phyloP scores from a whole-genome alignment of 2,113 vertebrate genomes.

The Gnathonemus echidnorhynchus region DNA sequence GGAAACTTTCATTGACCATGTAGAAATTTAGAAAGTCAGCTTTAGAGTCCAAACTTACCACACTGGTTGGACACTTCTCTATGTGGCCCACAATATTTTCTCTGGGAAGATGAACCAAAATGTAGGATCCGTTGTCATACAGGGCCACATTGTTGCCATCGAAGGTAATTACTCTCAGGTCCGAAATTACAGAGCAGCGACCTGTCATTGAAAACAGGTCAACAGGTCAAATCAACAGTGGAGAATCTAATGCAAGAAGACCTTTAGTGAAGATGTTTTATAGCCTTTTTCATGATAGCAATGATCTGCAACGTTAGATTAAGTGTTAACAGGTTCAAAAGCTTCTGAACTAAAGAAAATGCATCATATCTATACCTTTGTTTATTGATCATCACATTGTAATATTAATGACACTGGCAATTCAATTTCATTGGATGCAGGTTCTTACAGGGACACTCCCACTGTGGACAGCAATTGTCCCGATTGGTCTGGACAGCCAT shows the following conservation, averaged over 20 bases:
- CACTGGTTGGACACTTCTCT: constrained; percentile 85
- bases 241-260: background rate
- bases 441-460: constrained; percentile 91
- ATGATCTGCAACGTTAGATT: background rate
- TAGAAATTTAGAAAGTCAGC: background rate
- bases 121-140: constrained; percentile 86
- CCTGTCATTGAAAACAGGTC: constrained; percentile 56
- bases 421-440: background rate
- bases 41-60: constrained; percentile 57
- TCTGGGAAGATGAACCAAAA: constrained; percentile 79
- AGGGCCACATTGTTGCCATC: constrained; percentile 92
- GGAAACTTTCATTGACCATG: background rate
- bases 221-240: background rate
- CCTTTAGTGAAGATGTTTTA: background rate
- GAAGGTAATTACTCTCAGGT: constrained; percentile 89
- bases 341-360: background rate
- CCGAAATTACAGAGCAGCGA: constrained; percentile 89
- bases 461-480: constrained; percentile 88
- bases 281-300: background rate
- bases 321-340: background rate
- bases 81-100: constrained; percentile 86
- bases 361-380: background rate
- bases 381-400: background rate
- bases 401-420: background rate
- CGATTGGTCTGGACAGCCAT: constrained; percentile 82